Evolutionary conservation across 2,888 invertebrate species (phyloP).

Genomic region (Hydropsyche betteni): DNA sequence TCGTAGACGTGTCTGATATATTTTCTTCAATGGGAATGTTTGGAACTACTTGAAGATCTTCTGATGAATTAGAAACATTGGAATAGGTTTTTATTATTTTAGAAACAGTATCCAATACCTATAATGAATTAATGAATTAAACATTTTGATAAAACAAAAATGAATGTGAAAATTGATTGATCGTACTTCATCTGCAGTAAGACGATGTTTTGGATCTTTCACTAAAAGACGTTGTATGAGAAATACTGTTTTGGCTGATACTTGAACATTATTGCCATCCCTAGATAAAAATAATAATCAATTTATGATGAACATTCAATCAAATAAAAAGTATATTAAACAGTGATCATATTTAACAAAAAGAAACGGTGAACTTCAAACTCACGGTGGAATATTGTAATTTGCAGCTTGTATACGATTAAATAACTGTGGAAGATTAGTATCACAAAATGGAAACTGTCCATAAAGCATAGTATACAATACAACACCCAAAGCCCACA

Average conservation of each 20-base stretch:
- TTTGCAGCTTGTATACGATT: slow-evolving; percentile 79
- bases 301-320: no score
- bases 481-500: slow-evolving; percentile 85
- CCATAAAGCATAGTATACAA: slow-evolving; percentile 83
- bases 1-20: neutral
- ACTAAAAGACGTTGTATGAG: slow-evolving; percentile 74
- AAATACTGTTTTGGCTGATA: slow-evolving; percentile 72
- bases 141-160: neutral
- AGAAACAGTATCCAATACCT: slow-evolving; percentile 68
- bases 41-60: slow-evolving; percentile 68
- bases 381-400: slow-evolving; percentile 77
- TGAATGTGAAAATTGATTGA: neutral
- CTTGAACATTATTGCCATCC: slow-evolving; percentile 64
- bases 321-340: neutral
- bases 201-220: slow-evolving; percentile 73
- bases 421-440: slow-evolving; percentile 76
- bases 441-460: slow-evolving; percentile 84
- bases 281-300: slow-evolving; percentile 56
- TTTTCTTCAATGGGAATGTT: slow-evolving; percentile 60
- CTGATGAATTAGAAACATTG: slow-evolving; percentile 61
- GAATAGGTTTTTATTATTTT: slow-evolving; percentile 68
- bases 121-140: slow-evolving; percentile 39
- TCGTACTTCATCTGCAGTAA: slow-evolving; percentile 72
- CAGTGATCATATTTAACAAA: no score
- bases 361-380: slow-evolving; percentile 48